Evolutionary conservation across 2,113 vertebrate species (phyloP).

Genomic region (Hassar affinis): DNA sequence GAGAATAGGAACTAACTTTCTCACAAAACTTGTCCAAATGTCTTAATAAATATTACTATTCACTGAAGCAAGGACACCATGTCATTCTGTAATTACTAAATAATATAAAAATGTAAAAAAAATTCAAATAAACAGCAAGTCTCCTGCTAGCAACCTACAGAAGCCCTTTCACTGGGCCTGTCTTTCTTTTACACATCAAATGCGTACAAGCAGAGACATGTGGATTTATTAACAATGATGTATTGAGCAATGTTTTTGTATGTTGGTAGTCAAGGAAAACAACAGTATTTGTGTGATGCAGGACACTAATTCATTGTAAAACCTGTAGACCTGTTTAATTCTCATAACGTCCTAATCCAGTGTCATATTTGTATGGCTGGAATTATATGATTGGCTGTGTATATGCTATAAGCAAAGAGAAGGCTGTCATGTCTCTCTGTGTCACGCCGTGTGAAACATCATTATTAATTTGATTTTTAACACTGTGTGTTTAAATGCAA

Average conservation of each 20-base stretch:
- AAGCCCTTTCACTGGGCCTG: neutral
- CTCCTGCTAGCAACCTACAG: neutral
- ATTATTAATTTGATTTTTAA: neutral
- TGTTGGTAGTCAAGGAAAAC: neutral
- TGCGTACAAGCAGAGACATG: neutral
- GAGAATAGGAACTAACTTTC: neutral
- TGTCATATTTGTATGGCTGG: neutral
- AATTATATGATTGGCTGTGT: neutral
- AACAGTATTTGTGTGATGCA: neutral
- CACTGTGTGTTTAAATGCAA: neutral
- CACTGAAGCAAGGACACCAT: neutral
- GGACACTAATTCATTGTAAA: neutral
- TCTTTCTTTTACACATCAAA: neutral
- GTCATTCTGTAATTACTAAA: neutral
- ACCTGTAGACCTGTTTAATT: conserved; percentile 5
- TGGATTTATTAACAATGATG: neutral
- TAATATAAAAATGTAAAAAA: neutral
- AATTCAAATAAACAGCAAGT: neutral
- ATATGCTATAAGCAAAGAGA: neutral
- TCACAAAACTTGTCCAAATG: neutral
- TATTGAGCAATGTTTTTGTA: neutral
- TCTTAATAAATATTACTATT: too few relatives aligned
- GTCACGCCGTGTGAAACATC: neutral
- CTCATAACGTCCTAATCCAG: too few relatives aligned
- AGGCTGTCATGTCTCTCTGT: neutral